Evolutionary conservation across 92 coral and sea anemone species (phyloP).

Genomic region (Plumapathes pennacea): DNA sequence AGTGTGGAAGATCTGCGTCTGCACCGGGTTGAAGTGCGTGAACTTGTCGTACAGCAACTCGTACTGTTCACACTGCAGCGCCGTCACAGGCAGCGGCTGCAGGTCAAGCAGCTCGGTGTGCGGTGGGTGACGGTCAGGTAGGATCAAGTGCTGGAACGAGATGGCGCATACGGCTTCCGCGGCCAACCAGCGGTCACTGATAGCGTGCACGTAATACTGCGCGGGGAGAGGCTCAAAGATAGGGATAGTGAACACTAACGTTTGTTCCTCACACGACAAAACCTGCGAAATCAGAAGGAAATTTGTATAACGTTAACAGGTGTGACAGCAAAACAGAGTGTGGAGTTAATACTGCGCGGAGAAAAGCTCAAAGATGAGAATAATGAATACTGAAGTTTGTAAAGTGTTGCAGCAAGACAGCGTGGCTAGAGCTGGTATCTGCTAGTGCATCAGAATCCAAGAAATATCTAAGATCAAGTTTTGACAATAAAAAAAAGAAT

Average conservation of each 20-base stretch:
- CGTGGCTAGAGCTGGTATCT: too few species aligned
- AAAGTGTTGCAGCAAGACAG: too few species aligned
- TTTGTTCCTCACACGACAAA: constrained; percentile 69
- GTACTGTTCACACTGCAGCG: constrained; percentile 67
- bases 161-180: constrained; percentile 96
- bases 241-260: constrained; percentile 88
- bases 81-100: constrained; percentile 93
- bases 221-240: constrained; percentile 97
- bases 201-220: constrained; percentile 91
- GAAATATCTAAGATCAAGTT: too few species aligned
- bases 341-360: too few species aligned
- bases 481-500: too few species aligned
- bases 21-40: constrained; percentile 96
- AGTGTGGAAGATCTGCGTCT: constrained; percentile 96
- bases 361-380: too few species aligned
- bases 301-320: too few species aligned
- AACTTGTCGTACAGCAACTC: constrained; percentile 84
- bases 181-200: constrained; percentile 95
- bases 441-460: too few species aligned
- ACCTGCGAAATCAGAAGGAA: constrained; percentile 53
- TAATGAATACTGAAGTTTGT: too few species aligned
- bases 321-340: too few species aligned
- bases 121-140: constrained; percentile 96
- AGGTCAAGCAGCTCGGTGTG: constrained; percentile 95
- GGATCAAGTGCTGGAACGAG: constrained; percentile 94